These are phyloP conservation scores for Tonatia bakeri DNA, from an alignment of 2,113 vertebrate genomes.

Conservation along the genomic window DNA sequence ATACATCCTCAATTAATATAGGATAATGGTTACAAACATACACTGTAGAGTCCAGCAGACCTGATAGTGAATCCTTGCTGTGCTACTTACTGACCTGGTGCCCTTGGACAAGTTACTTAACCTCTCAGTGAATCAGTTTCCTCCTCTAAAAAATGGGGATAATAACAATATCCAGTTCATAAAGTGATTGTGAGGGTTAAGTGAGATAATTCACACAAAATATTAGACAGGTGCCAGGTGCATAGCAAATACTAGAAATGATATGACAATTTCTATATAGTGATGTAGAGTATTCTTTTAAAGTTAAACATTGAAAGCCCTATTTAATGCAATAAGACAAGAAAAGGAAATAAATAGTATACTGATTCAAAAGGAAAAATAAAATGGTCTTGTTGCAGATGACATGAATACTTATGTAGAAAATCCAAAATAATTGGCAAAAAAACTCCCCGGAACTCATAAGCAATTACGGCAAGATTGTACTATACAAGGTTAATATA, in stretches of 20 bases:
- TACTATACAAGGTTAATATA: not conserved
- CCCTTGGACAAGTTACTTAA: not conserved
- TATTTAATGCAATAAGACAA: not conserved
- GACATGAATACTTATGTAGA: not conserved
- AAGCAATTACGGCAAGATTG: not conserved
- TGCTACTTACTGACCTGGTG: not conserved
- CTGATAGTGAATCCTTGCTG: not conserved
- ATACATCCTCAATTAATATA: not conserved
- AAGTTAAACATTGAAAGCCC: not conserved
- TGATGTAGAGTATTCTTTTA: not conserved
- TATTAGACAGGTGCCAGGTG: not conserved
- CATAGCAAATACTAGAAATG: not conserved
- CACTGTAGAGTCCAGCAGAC: not conserved
- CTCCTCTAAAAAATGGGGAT: not conserved
- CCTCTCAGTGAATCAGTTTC: not conserved
- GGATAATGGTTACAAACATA: not conserved
- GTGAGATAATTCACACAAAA: not conserved
- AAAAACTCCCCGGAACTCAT: not conserved
- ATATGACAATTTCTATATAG: not conserved
- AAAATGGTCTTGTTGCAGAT: not conserved
- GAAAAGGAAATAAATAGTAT: not conserved
- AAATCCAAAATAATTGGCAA: not conserved
- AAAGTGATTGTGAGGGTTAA: not conserved
- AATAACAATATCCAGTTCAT: not conserved
- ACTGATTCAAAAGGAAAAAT: not conserved